A percentile compares a stretch with the other conserved stretches of the same genome.
Evolutionary conservation across 2,888 invertebrate species (phyloP).

Genomic region (Diaphora mendica): DNA sequence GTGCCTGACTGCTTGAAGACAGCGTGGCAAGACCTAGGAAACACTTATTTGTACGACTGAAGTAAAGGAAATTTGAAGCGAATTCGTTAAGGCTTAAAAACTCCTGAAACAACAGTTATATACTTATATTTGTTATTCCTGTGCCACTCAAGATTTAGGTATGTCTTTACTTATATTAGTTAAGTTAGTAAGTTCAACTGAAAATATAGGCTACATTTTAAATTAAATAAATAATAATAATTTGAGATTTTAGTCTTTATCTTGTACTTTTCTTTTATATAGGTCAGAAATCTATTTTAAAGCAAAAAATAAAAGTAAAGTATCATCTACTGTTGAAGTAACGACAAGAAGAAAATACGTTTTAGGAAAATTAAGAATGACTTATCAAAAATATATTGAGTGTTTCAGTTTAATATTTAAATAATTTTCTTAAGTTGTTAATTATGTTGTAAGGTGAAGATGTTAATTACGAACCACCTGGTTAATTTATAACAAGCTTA

Average conservation of each 20-base stretch:
- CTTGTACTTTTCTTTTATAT: too few relatives aligned
- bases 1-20: too few relatives aligned
- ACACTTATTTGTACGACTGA: neutral
- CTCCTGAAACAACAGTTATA: too few relatives aligned
- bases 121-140: too few relatives aligned
- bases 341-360: neutral
- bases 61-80: neutral
- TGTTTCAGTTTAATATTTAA: neutral
- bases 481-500: neutral
- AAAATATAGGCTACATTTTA: too few relatives aligned
- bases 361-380: neutral
- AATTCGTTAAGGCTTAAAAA: too few relatives aligned
- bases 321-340: neutral
- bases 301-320: neutral
- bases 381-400: neutral
- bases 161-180: too few relatives aligned
- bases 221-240: too few relatives aligned
- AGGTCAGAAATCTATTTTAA: too few relatives aligned
- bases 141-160: too few relatives aligned
- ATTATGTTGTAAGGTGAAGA: neutral
- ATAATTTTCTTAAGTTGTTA: neutral
- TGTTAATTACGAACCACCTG: neutral
- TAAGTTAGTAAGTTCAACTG: too few relatives aligned
- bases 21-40: neutral
- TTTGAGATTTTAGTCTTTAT: too few relatives aligned